Evolutionary conservation across 2,113 vertebrate genomes (phyloP), one percentile per base, ranked within the genome.

Genomic region (Hippolais icterina): DNA sequence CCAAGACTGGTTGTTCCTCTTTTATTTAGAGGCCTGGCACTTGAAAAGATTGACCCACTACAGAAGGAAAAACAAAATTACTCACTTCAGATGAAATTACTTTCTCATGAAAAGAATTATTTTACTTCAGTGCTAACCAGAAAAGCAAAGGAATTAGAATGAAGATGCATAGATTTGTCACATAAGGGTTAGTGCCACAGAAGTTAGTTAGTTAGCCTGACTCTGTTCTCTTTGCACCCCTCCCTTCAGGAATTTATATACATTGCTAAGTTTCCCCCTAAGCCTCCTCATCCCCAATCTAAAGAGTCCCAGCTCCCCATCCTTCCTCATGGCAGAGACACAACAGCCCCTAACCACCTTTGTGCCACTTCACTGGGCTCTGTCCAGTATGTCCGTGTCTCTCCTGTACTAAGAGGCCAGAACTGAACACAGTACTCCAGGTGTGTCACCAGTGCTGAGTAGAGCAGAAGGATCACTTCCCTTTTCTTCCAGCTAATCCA

Each of bases 51-150:
- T 60, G 33, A 91, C 33, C 82, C 53, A 89, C 53, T 27, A 50
- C 25, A 52, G 31, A 60, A 50, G 14, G 44, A 59, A 68, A 44
- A 6, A 9, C 54, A 44, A 88, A 86, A 72, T 8, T 49, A 56
- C 5, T 86, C n/a, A 75, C 19, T 76, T 57, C 61, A 82, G 64
- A 96, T 64, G 39, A 97, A 96, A 95, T 70, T n/a, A 79, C 35
- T 91, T 95, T 57, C 63, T 85, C 42, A 53, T 57, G 22, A 91
- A 60, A 92, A 84, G 8, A 44, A 86, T 21, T 63, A 5, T 69
- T 93, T 65, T 71, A 41, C 46, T 83, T 61, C 33, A 75, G 42
- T 64, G 23, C 15, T 65, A 85, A 74, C 39, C 50, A 83, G 76
- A 89, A 95, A 70, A 57, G 29, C 31, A 84, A 44, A 75, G 39